Evolutionary conservation across 2,888 invertebrate genomes (phyloP).

Genomic region (Cacoxenus indagator): DNA sequence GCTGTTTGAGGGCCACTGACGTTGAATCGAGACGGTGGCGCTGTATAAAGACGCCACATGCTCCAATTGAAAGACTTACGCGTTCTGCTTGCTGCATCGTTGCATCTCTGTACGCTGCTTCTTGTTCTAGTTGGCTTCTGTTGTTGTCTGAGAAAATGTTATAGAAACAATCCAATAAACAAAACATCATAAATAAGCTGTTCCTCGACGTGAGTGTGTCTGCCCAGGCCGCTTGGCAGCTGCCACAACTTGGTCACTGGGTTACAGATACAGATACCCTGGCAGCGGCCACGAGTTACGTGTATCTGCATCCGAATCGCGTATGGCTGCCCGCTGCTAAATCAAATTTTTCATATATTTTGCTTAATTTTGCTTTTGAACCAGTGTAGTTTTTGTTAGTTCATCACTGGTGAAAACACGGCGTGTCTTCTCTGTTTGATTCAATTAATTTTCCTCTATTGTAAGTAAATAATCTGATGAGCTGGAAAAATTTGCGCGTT

Average conservation of each 20-base stretch:
- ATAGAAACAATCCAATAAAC: constrained; percentile 16
- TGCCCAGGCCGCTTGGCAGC: constrained; percentile 12
- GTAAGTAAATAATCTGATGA: not conserved
- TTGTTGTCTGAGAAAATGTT: not conserved
- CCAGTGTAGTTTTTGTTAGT: not conserved
- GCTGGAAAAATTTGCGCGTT: not conserved
- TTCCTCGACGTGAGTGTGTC: not conserved
- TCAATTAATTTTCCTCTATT: not conserved
- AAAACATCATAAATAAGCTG: constrained; percentile 19
- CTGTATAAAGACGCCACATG: not conserved
- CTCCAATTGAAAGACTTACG: constrained; percentile 11
- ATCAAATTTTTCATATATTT: constrained; percentile 3
- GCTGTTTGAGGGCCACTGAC: not conserved
- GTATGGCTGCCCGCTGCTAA: not conserved
- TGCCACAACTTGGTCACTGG: constrained; percentile 59
- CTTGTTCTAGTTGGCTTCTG: constrained; percentile 8
- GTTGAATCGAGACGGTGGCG: not conserved
- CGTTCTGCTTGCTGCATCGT: constrained; percentile 1
- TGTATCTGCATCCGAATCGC: not conserved
- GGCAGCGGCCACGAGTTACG: constrained; percentile 45
- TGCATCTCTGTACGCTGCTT: not conserved
- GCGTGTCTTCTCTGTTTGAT: not conserved
- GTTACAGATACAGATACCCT: constrained; percentile 31
- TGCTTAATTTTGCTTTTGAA: not conserved
- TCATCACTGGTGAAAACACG: not conserved